Base-by-base conservation (phyloP, 2,888 invertebrate genomes). In the Rhagophthalmus giganteus region DNA sequence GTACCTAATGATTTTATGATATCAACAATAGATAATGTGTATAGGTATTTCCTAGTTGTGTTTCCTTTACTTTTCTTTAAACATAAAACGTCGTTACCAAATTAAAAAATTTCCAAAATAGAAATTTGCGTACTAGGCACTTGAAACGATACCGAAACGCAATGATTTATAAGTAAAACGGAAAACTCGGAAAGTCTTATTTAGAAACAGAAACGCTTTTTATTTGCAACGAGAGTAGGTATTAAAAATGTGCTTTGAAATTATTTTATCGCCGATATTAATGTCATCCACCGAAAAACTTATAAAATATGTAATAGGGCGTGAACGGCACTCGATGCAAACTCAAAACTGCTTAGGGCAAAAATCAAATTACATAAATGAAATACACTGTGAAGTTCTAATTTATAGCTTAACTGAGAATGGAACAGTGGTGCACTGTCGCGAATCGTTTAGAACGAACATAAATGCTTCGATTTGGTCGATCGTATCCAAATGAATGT, bases 301-400 rank as follows among this genome's bases (percentile, higher is more conserved):
- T 71, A 62, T 68, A 67, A 71, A 71, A 68, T 70, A 68, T 68
- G 69, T 67, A 67, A 67, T 67, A 62, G 63, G 62, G 63, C 56
- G 60, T 61, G 65, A 65, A 65, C 65, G 59, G 58, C 63, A 64
- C 63, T 64, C 60, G 58, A 67, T 64, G 65, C 67, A 65, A 66
- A 66, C 62, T 61, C 60, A 57, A 66, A 50, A 55, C 47, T 57
- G 47, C 57, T 66, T 60, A 63, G 70, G 69, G 69, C 68, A 70
- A 71, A 73, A 74, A 73, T 73, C 72, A 73, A 73, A 74, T 74
- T 71, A 73, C 73, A 72, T 73, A 74, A 73, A 73, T 72, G 73
- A 74, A 74, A 73, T 72, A 73, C 72, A 73, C 70, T 73, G 73
- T 70, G 69, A 73, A 73, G 67, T 73, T 73, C 70, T 70, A 74